Evolutionary conservation across 2,888 invertebrate genomes (phyloP), one percentile per base, ranked within the genome.

Genomic region (Drosophila kanekoi): DNA sequence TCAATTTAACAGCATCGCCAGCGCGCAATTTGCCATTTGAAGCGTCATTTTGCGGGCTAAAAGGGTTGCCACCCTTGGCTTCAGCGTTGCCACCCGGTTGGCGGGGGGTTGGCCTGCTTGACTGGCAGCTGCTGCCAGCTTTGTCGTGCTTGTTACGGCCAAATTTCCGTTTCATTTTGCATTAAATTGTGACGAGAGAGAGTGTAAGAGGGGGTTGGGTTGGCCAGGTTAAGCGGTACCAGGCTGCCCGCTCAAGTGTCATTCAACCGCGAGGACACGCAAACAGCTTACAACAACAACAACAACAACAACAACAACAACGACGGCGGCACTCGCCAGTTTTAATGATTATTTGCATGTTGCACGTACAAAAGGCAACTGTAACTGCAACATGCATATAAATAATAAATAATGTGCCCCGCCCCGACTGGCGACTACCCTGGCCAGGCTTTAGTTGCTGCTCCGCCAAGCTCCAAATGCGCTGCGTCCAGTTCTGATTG

Each of bases 311-410:
- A 43, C 51, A 40, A 20, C 35, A 37, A 49, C 10, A 62, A n/a
- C n/a, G n/a, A n/a, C n/a, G n/a, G n/a, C n/a, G n/a, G n/a, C n/a
- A n/a, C n/a, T n/a, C n/a, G 28, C 70, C 72, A 76, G 86, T 86
- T 81, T 81, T 86, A 89, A 87, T 89, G 87, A 89, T 84, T 87
- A 89, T 89, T 87, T 89, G 74, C 89, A 80, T 72, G 80, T 65
- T 68, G 72, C 76, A 88, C 59, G 71, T 68, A 69, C 68, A 60
- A 62, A 63, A 68, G 65, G 53, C 57, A 47, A 69, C 43, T 64
- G 33, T 40, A 65, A 74, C 67, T 28, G 28, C 52, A 20, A 40
- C 40, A 77, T 60, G 66, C 72, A 75, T 66, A 70, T 87, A 81
- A 89, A 87, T 87, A 81, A 87, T 86, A 77, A 83, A 52, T 8